Evolutionary conservation across 2,797 vertebrate species (phyloP).

Genomic region (Sebastes kiyomatsui): DNA sequence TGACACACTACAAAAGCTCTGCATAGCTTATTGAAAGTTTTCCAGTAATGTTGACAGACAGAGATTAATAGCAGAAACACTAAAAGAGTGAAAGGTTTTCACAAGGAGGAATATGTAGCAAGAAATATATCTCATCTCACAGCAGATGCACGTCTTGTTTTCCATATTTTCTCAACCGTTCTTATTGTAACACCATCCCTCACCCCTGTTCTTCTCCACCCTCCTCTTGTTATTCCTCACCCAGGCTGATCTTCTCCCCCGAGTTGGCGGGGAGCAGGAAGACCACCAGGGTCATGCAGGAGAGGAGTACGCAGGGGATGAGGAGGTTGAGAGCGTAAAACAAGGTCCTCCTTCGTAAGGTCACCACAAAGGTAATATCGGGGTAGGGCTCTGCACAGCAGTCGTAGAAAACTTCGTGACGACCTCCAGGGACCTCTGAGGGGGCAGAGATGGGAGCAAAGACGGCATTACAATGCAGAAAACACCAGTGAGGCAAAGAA

Average conservation of each 20-base stretch:
- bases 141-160: background rate
- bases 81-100: background rate
- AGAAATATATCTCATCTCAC: background rate
- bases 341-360: conserved; percentile 81
- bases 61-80: background rate
- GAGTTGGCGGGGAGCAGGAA: conserved; percentile 86
- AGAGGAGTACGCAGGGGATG: conserved; percentile 85
- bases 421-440: conserved; percentile 82
- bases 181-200: background rate
- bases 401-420: conserved; percentile 84
- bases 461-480: background rate
- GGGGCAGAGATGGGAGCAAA: background rate
- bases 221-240: conserved; percentile 44
- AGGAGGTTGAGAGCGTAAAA: conserved; percentile 87
- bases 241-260: conserved; percentile 85
- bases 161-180: background rate
- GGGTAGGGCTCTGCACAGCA: conserved; percentile 86
- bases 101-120: background rate
- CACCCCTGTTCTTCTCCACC: background rate
- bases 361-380: conserved; percentile 86
- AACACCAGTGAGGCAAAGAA: background rate
- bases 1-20: conserved; percentile 10
- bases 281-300: conserved; percentile 85
- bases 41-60: conserved; percentile 1
- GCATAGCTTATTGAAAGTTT: background rate